Conservation (phyloP, 1,140 invertebrate species). For the Venustaconcha ellipsiformis region DNA sequence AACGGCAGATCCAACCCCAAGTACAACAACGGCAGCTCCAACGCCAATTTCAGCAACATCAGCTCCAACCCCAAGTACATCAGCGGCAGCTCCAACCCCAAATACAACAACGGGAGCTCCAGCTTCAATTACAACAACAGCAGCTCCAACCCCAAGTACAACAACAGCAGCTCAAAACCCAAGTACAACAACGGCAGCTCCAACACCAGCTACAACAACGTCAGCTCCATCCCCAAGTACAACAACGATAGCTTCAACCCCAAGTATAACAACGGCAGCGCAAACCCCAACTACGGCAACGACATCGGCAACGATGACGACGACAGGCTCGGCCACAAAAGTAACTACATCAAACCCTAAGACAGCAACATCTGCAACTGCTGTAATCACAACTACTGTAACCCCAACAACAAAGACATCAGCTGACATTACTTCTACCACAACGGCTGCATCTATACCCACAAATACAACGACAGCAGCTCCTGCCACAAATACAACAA, state of each 20-base stretch:
- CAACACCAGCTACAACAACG: no score
- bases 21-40: not conserved
- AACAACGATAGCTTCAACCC: no score
- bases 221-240: no score
- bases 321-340: not conserved
- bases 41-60: not conserved
- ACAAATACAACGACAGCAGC: conserved; percentile 2
- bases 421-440: conserved; percentile 2
- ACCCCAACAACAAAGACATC: conserved; percentile 18
- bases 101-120: no score
- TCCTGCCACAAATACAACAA: not conserved
- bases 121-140: no score
- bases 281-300: no score
- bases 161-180: no score
- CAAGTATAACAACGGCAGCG: no score
- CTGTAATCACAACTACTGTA: conserved; percentile 13
- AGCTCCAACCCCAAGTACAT: not conserved
- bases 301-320: no score
- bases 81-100: no score
- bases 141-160: no score
- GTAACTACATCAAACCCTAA: not conserved
- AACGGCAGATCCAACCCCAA: not conserved
- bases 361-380: not conserved
- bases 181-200: no score
- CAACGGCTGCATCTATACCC: conserved; percentile 14